Conservation (phyloP, 2,113 vertebrate genomes). For the Mohoua ochrocephala region DNA sequence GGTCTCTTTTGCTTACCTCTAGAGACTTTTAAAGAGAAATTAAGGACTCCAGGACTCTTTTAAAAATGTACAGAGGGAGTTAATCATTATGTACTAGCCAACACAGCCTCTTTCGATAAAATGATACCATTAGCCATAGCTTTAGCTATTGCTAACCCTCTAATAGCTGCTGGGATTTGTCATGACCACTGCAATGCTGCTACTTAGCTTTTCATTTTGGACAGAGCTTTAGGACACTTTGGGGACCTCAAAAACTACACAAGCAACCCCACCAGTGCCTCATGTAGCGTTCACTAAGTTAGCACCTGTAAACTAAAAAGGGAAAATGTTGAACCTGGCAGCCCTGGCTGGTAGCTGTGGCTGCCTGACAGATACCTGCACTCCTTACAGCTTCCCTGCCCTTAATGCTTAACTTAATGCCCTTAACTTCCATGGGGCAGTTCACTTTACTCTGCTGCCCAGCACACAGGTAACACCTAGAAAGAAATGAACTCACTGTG, state of each 20-base stretch:
- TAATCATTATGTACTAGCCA: neutral
- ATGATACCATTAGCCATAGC: neutral
- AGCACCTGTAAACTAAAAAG: neutral
- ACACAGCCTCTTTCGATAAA: neutral
- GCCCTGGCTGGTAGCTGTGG: neutral
- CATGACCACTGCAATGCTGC: neutral
- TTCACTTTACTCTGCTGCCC: neutral
- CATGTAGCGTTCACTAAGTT: neutral
- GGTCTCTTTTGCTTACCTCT: neutral
- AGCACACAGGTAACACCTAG: neutral
- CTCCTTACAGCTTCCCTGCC: neutral
- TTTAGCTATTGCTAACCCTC: neutral
- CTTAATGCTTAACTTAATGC: fast-evolving
- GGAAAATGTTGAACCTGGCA: neutral
- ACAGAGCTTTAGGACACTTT: neutral
- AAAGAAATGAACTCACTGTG: neutral
- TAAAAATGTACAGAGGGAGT: neutral
- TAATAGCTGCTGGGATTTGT: neutral
- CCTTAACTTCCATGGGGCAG: neutral
- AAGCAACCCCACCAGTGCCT: neutral
- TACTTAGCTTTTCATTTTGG: neutral
- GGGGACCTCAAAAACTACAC: neutral
- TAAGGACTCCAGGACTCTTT: neutral
- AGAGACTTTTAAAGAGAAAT: neutral
- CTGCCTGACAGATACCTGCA: neutral